Percentiles rank a stretch among this genome's conserved stretches.
Conservation (phyloP, 1,140 invertebrate species). For the Eupristina koningsbergeri region DNA sequence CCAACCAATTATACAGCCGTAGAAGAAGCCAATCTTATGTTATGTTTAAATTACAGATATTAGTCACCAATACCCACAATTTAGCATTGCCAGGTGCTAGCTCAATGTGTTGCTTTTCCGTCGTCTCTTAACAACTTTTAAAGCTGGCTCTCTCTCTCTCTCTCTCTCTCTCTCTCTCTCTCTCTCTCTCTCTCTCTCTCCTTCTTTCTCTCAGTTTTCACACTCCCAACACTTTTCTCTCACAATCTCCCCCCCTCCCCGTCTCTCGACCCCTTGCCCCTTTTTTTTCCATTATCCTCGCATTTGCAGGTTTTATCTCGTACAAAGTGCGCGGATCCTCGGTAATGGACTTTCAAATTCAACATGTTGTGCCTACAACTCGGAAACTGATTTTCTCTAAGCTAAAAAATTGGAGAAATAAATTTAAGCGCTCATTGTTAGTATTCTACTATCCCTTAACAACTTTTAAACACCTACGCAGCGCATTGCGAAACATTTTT, state of each 20-base stretch:
- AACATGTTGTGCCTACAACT: background rate
- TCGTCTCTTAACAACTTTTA: background rate
- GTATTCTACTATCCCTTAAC: background rate
- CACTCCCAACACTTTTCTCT: background rate
- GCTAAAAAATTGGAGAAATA: background rate
- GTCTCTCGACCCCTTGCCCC: background rate
- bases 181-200: no score
- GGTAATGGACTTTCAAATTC: background rate
- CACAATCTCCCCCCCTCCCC: no score
- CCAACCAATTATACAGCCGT: slow-evolving; percentile 47
- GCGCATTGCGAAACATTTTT: background rate
- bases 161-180: no score
- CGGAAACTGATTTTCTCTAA: slow-evolving; percentile 12
- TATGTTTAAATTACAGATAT: slow-evolving; percentile 47
- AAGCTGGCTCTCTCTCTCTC: background rate
- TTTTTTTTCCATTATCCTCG: background rate
- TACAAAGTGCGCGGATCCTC: background rate
- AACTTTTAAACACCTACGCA: background rate
- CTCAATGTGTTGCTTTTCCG: slow-evolving; percentile 61
- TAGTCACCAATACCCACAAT: slow-evolving; percentile 70
- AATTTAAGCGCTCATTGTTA: background rate
- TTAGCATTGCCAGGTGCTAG: slow-evolving; percentile 71
- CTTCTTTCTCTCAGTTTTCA: background rate
- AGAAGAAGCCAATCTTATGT: slow-evolving; percentile 34
- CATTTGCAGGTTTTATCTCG: background rate